These are phyloP conservation scores for Diarsia rubi DNA, from an alignment of 2,888 invertebrate species.

Conservation along the genomic window DNA sequence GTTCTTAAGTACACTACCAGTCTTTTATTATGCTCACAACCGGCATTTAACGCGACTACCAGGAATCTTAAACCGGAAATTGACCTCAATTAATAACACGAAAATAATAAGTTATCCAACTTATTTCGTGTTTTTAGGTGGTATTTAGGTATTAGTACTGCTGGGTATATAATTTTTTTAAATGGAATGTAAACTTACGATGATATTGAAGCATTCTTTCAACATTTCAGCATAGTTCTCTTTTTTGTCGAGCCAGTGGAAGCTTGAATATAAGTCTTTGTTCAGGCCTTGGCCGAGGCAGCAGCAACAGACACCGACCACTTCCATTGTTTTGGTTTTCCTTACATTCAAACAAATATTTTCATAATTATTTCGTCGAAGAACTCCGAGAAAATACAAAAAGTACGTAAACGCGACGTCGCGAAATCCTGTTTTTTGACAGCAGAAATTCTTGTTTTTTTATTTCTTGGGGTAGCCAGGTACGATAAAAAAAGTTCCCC, in stretches of 20 bases:
- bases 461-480: constrained; percentile 3
- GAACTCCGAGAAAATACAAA: constrained; percentile 15
- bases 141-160: background rate
- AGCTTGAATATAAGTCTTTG: constrained; percentile 76
- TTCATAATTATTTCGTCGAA: background rate
- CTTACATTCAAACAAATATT: constrained; percentile 31
- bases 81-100: background rate
- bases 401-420: constrained; percentile 13
- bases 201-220: constrained; percentile 81
- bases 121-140: background rate
- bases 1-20: fast-evolving
- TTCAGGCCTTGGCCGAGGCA: constrained; percentile 71
- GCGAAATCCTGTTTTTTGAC: constrained; percentile 33
- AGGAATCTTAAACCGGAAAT: background rate
- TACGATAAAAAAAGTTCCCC: background rate
- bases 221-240: constrained; percentile 82
- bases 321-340: constrained; percentile 52
- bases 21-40: constrained; percentile 10
- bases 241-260: constrained; percentile 75
- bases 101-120: background rate
- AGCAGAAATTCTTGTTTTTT: constrained; percentile 25
- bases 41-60: background rate
- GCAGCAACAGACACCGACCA: constrained; percentile 60
- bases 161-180: background rate
- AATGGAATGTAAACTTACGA: constrained; percentile 71